Conservation (phyloP, 2,797 vertebrate species). For the Oreochromis grahami region DNA sequence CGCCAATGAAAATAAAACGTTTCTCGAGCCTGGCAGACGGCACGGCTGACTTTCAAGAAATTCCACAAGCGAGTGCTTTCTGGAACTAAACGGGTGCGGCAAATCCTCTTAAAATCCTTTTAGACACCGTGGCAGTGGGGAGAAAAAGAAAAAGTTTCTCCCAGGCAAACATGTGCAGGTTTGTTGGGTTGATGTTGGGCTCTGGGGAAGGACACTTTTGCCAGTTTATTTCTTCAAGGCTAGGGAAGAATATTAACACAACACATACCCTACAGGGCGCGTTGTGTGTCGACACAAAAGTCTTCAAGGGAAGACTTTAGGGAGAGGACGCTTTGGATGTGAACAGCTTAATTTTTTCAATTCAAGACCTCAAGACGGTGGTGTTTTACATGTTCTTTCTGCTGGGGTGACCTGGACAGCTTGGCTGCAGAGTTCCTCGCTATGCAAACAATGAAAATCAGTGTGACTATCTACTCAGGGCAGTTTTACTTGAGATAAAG, state of each 20-base stretch:
- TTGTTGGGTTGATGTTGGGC: constrained; percentile 73
- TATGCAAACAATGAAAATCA: constrained; percentile 22
- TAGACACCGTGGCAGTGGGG: constrained; percentile 69
- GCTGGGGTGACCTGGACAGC: neutral
- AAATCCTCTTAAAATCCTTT: constrained; percentile 85
- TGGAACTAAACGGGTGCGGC: constrained; percentile 79
- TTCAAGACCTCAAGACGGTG: neutral
- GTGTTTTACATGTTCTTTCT: neutral
- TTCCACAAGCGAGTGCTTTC: constrained; percentile 75
- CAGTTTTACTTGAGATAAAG: constrained; percentile 30
- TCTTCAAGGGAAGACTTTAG: constrained; percentile 25
- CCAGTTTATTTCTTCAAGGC: constrained; percentile 63
- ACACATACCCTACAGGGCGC: constrained; percentile 16
- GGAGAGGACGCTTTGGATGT: constrained; percentile 15
- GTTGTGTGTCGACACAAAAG: neutral
- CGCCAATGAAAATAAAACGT: constrained; percentile 25
- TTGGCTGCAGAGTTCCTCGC: neutral
- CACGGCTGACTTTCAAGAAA: constrained; percentile 80
- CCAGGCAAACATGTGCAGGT: constrained; percentile 76
- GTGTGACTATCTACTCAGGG: constrained; percentile 39
- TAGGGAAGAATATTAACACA: constrained; percentile 62
- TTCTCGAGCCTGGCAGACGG: constrained; percentile 53
- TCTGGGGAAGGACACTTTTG: constrained; percentile 68
- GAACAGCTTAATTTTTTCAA: constrained; percentile 7
- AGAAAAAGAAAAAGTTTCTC: constrained; percentile 73